These are phyloP conservation scores for Plebejus anna DNA, from an alignment of 2,888 invertebrate species.

Conservation along the genomic window DNA sequence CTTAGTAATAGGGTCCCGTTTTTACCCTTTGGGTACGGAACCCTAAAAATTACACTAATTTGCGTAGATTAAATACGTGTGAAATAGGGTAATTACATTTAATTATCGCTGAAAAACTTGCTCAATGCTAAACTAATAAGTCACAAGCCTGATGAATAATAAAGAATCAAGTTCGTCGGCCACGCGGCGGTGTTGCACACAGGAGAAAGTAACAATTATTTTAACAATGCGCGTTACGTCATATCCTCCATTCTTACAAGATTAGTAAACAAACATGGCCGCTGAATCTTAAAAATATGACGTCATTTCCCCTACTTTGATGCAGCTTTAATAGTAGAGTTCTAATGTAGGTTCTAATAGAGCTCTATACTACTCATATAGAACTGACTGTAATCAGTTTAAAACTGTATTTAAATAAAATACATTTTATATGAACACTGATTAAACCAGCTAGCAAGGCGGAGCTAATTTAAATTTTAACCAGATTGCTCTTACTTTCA, in stretches of 20 bases:
- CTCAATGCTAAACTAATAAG: background rate
- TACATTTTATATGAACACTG: background rate
- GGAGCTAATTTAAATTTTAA: background rate
- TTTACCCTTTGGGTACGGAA: too few species aligned
- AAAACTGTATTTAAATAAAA: too few species aligned
- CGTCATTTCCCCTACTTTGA: background rate
- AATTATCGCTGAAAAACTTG: background rate
- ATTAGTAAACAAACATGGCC: conserved; percentile 33
- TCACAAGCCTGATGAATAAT: background rate
- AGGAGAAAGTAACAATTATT: conserved; percentile 61
- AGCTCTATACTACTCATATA: too few species aligned
- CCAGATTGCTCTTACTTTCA: background rate
- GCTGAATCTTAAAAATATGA: background rate
- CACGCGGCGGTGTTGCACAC: conserved; percentile 36
- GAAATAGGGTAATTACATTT: background rate
- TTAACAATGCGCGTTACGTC: conserved; percentile 51
- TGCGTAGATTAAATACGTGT: background rate
- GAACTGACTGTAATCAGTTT: too few species aligned
- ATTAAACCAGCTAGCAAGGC: background rate
- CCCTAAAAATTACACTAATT: background rate
- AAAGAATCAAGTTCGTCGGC: conserved; percentile 33
- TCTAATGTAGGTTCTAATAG: too few species aligned
- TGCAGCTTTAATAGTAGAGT: background rate
- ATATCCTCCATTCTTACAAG: conserved; percentile 37
- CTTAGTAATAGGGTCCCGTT: too few species aligned